These are phyloP conservation scores for Heptranchias perlo DNA, from an alignment of 2,113 vertebrate genomes.

Conservation along the genomic window DNA sequence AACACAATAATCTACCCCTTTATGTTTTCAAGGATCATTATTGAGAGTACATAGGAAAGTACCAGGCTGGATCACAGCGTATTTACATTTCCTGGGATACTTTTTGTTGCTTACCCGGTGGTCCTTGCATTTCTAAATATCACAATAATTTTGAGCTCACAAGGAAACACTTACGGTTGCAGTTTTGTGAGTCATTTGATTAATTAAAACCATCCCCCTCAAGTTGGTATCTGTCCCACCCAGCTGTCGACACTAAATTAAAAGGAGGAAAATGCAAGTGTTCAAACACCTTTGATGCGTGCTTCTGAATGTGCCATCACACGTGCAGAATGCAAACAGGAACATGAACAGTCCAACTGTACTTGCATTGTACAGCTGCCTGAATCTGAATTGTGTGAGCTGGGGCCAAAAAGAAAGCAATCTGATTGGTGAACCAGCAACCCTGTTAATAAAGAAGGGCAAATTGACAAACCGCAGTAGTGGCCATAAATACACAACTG, in stretches of 20 bases:
- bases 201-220: neutral
- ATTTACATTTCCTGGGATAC: neutral
- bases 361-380: neutral
- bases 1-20: neutral
- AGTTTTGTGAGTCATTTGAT: neutral
- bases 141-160: neutral
- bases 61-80: neutral
- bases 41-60: too few relatives aligned
- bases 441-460: neutral
- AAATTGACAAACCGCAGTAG: neutral
- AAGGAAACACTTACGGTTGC: neutral
- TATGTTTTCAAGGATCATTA: neutral
- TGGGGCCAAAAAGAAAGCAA: neutral
- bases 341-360: neutral
- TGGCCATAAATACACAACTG: neutral
- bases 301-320: neutral
- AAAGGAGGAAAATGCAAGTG: neutral
- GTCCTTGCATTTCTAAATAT: neutral
- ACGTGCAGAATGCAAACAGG: neutral
- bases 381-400: neutral
- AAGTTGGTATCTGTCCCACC: neutral
- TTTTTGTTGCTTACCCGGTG: neutral
- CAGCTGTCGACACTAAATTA: neutral
- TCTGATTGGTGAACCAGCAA: constrained; percentile 7
- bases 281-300: neutral